Evolutionary conservation across 1,140 invertebrate genomes (phyloP).

Genomic region (Trichonephila clavipes): DNA sequence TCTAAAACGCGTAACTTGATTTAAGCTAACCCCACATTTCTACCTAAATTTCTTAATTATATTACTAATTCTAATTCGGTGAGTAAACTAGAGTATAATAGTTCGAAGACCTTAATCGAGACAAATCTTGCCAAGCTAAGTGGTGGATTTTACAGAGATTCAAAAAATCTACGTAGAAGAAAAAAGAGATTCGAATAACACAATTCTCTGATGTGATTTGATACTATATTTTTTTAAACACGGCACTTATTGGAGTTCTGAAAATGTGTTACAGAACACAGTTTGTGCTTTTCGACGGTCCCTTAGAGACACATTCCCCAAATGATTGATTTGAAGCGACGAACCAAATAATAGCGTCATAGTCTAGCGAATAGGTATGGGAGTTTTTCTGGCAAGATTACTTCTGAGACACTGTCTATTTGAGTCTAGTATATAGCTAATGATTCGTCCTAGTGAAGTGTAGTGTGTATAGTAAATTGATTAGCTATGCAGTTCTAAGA

Average conservation of each 20-base stretch:
- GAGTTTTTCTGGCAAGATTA: neutral
- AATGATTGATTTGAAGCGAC: constrained; percentile 33
- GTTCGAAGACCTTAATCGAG: neutral
- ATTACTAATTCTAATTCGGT: neutral
- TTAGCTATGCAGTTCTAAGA: neutral
- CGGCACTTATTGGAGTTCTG: neutral
- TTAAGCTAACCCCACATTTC: neutral
- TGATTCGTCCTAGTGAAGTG: neutral
- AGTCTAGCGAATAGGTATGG: constrained; percentile 5
- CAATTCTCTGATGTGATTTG: neutral
- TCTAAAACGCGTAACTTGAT: neutral
- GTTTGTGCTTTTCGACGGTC: neutral
- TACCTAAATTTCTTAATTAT: neutral
- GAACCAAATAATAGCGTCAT: constrained; percentile 19
- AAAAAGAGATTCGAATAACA: neutral
- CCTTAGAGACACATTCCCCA: neutral
- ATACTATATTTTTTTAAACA: neutral
- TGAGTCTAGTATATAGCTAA: neutral
- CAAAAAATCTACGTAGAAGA: neutral
- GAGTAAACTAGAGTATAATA: neutral
- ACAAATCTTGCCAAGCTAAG: neutral
- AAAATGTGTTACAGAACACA: neutral
- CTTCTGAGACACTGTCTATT: neutral
- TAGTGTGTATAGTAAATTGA: neutral
- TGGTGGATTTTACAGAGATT: neutral